Conservation (phyloP, 2,888 invertebrate genomes). For the Tetragonula carbonaria region DNA sequence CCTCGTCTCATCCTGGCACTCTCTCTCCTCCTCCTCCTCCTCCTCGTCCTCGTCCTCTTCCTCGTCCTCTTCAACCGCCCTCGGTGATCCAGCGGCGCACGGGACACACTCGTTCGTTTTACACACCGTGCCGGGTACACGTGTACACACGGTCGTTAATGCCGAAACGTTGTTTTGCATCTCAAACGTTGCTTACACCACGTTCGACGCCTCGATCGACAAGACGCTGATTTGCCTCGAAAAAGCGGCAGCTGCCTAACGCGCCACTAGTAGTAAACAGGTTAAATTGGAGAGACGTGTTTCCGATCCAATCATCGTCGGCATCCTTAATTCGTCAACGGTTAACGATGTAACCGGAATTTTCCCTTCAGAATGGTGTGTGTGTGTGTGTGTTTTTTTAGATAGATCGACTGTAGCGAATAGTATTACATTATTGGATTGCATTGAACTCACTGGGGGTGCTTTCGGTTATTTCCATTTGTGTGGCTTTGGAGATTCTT, state of each 20-base stretch:
- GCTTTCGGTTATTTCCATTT: no score
- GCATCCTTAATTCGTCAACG: background rate
- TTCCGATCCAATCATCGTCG: conserved; percentile 11
- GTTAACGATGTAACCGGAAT: background rate
- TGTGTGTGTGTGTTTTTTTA: no score
- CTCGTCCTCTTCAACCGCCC: no score
- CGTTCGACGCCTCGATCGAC: conserved; percentile 34
- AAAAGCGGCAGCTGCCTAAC: conserved; percentile 2
- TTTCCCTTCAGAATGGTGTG: background rate
- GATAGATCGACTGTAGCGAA: background rate
- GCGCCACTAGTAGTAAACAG: background rate
- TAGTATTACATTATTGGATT: no score
- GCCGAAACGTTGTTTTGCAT: conserved; percentile 49
- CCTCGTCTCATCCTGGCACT: background rate
- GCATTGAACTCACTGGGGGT: no score
- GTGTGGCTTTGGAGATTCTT: no score
- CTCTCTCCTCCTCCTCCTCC: background rate
- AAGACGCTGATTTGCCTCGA: conserved; percentile 35
- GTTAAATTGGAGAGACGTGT: conserved; percentile 12
- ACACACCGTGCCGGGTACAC: conserved; percentile 28
- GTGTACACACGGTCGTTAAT: conserved; percentile 46
- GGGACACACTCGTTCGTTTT: conserved; percentile 42
- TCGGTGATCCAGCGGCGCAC: background rate
- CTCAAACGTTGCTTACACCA: conserved; percentile 53
- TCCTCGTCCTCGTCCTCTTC: background rate